Evolutionary conservation across 1,140 invertebrate genomes (phyloP).

Genomic region (Thereuonema tuberculata): DNA sequence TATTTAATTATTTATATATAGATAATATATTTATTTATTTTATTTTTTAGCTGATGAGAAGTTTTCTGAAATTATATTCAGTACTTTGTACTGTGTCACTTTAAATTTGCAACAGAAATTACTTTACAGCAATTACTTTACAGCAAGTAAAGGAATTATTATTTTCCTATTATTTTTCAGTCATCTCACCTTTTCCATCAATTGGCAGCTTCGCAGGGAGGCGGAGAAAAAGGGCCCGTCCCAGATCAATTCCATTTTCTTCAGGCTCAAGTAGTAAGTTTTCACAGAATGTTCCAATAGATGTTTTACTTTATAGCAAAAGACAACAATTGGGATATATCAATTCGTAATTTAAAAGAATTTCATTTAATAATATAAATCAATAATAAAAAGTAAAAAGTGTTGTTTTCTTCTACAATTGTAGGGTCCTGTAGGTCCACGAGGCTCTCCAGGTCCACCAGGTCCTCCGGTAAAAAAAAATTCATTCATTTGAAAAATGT

Average conservation of each 20-base stretch:
- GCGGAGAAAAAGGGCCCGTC: constrained; percentile 56
- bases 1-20: no score
- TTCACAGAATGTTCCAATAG: neutral
- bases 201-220: constrained; percentile 44
- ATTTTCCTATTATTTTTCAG: constrained; percentile 15
- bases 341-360: neutral
- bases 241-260: constrained; percentile 50
- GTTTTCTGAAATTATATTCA: no score
- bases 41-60: no score
- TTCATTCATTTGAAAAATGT: neutral
- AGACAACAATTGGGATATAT: no score
- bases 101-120: neutral
- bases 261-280: constrained; percentile 48
- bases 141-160: no score
- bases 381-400: neutral
- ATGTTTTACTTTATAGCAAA: neutral
- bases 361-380: neutral
- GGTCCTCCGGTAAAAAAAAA: constrained; percentile 41
- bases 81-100: constrained; percentile 18
- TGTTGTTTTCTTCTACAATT: neutral
- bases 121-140: no score
- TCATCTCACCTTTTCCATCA: constrained; percentile 46
- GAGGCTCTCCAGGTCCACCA: constrained; percentile 50
- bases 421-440: constrained; percentile 48
- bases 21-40: no score